These are phyloP conservation scores for Phthorimaea operculella DNA, from an alignment of 1,140 invertebrate species.

Conservation along the genomic window DNA sequence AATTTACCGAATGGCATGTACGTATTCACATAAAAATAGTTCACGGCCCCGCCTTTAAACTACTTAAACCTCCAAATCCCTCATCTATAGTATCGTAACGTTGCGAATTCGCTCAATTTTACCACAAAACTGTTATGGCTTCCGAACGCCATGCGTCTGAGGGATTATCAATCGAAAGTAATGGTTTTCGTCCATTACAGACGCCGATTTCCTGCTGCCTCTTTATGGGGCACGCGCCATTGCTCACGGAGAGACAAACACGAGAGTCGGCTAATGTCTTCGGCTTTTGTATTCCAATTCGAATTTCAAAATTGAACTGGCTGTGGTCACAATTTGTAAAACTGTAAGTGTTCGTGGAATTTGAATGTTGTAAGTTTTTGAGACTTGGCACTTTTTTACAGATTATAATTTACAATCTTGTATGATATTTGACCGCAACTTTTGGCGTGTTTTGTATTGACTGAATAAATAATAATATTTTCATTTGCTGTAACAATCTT, in stretches of 20 bases:
- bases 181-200: constrained; percentile 64
- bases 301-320: too few relatives aligned
- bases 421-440: background rate
- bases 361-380: too few relatives aligned
- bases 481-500: too few relatives aligned
- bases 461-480: too few relatives aligned
- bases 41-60: too few relatives aligned
- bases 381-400: too few relatives aligned
- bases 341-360: too few relatives aligned
- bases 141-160: constrained; percentile 55
- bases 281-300: background rate
- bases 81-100: background rate
- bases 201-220: constrained; percentile 58
- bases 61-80: background rate
- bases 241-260: constrained; percentile 48
- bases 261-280: constrained; percentile 6
- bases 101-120: constrained; percentile 49
- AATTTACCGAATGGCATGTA: too few relatives aligned
- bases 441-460: too few relatives aligned
- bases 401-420: background rate
- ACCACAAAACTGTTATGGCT: constrained; percentile 65
- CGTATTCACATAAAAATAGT: too few relatives aligned
- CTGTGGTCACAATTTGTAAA: too few relatives aligned
- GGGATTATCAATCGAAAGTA: constrained; percentile 65
- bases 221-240: constrained; percentile 68